Base-by-base conservation (phyloP, 2,888 invertebrate species). In the Synergus japonicus region DNA sequence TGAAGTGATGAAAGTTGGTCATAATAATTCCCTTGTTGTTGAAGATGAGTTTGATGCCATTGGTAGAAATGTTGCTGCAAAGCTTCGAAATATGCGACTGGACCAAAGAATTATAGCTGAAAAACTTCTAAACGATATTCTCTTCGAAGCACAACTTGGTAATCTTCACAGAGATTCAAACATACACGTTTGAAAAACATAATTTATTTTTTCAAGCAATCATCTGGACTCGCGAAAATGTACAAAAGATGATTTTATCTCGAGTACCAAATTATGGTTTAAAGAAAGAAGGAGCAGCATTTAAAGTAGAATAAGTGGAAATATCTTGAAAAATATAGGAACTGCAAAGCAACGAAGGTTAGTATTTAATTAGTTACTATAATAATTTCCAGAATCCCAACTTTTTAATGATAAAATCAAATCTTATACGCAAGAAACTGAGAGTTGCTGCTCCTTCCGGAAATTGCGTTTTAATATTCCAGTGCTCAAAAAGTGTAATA, bases 31-130 rank as follows among this genome's bases (percentile, higher is more conserved):
- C 0, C 87, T 87, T 46, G 83, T 87, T 15, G 84, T 89, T 41
- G 91, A 90, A 83, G 91, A 91, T 79, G 92, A 93, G 65, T 92
- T 90, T 76, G 91, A 92, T 79, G 91, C 92, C 37, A 90, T 93
- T 79, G 92, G 92, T 41, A 87, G 89, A 78, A 91, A 92, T 79
- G 93, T 93, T 82, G 92, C 93, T 13, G 89, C 91, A 4, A 92
- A 93, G 87, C 86, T 93, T n/a, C 88, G 92, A 79, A 91, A 90
- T 83, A 91, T 93, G 92, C 86, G 90, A 79, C 80, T 91, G 18
- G 91, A 92, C 79, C 93, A 93, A 87, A 90, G 92, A 87, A 90
- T 93, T 82, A 91, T 92, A 81, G 93, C 93, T 7, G 92, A 93
- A 82, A 93, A 93, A 85, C 87, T 92, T 46, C 87, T 93, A 46